Evolutionary conservation across 2,113 vertebrate species (phyloP), one percentile per base, ranked within the genome.

Genomic region (Macaca nemestrina): DNA sequence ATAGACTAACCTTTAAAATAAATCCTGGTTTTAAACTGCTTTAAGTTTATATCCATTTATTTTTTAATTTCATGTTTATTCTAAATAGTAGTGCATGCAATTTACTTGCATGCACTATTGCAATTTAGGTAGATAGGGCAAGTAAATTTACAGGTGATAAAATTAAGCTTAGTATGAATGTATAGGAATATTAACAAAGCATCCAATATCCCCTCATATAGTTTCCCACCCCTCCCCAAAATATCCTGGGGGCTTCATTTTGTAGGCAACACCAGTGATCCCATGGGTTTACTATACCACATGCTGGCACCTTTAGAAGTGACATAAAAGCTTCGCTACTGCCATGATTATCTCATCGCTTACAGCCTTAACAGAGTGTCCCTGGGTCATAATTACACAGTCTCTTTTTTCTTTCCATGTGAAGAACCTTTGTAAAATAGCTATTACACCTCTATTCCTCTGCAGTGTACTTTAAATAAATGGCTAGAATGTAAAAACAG

Each of bases 381-480:
- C 79, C 78, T 13, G 35, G 93, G 79, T 50, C 80, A 90, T 92
- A 97, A 97, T 97, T 93, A 97, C 75, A 90, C 4, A 90, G 61
- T 93, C 91, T 97, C 78, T 92, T 95, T 96, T 86, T 93, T 61
- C 90, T 96, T 90, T 90, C 83, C 35, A 43, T 3, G 20, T 55
- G 75, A 87, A 79, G 64, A 94, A 93, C 55, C 61, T 95, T 91
- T 95, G 68, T 80, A 89, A 95, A 94, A 81, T 90, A 96, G 38
- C 87, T 93, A 59, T 93, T 81, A 90, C 48, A 52, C 38, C 27
- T 95, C 80, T 76, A 32, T 87, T 84, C 11, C 80, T 93, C n/a
- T 68, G 18, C 18, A 81, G 70, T 83, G 84, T 75, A 93, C 45
- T 89, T 97, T 96, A 93, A 97, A 95, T 52, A 95, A 96, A 75